Evolutionary conservation across 2,113 vertebrate species (phyloP).

Genomic region (Hippocampus zosterae): DNA sequence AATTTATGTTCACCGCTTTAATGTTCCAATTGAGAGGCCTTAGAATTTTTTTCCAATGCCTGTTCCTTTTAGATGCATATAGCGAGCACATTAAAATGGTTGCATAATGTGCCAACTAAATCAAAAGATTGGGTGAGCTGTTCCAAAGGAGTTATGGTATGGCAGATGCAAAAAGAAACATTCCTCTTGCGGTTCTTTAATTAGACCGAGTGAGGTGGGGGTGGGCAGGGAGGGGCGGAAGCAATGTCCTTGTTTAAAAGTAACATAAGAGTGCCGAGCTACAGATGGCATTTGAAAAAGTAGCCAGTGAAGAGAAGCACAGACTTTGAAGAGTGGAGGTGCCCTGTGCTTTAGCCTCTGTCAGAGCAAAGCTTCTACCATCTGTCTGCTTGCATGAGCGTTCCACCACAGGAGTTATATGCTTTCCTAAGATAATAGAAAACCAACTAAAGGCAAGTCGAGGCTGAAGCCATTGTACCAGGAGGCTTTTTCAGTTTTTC

Average conservation of each 20-base stretch:
- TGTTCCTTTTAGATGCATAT: slow-evolving; percentile 12
- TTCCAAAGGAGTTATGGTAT: slow-evolving; percentile 39
- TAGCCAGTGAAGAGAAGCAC: slow-evolving; percentile 43
- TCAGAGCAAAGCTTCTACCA: slow-evolving; percentile 61
- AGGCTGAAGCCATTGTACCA: slow-evolving; percentile 42
- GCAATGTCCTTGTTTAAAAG: slow-evolving; percentile 64
- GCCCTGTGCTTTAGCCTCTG: slow-evolving; percentile 62
- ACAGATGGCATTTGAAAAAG: slow-evolving; percentile 71
- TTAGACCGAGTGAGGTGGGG: slow-evolving; percentile 31
- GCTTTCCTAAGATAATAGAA: slow-evolving; percentile 26
- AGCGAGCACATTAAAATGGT: background rate
- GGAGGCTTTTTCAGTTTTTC: slow-evolving; percentile 8
- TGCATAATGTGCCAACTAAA: slow-evolving; percentile 48
- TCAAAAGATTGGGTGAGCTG: slow-evolving; percentile 53
- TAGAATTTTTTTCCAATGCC: slow-evolving; percentile 8
- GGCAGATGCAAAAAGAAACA: slow-evolving; percentile 46
- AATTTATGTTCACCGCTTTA: background rate
- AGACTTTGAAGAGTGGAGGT: slow-evolving; percentile 68
- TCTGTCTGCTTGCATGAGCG: slow-evolving; percentile 53
- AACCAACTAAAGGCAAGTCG: slow-evolving; percentile 23
- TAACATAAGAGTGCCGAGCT: slow-evolving; percentile 50
- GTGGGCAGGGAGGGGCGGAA: slow-evolving; percentile 10
- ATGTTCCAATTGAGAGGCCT: background rate
- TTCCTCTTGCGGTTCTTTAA: slow-evolving; percentile 48
- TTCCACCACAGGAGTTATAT: slow-evolving; percentile 16